Conservation (phyloP, 2,888 invertebrate species). For the Melanostoma mellinum region DNA sequence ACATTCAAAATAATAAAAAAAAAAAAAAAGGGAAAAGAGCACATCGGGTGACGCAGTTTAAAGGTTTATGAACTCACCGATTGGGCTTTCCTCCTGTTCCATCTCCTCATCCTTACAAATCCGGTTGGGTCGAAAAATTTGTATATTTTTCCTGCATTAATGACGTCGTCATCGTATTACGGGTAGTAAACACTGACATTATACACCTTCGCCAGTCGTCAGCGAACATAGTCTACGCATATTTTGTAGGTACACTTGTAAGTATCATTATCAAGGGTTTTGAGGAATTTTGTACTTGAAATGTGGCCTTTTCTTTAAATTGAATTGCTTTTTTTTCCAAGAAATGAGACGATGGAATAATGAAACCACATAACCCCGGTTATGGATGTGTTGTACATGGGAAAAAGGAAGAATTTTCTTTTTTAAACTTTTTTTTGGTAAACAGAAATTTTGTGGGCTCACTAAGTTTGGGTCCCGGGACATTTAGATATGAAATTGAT, state of each 20-base stretch:
- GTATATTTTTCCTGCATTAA: constrained; percentile 20
- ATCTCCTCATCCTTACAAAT: neutral
- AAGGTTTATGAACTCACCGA: too few relatives aligned
- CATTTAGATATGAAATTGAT: too few relatives aligned
- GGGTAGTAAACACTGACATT: constrained; percentile 38
- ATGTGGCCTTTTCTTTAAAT: neutral
- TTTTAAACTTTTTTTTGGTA: too few relatives aligned
- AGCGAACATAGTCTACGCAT: constrained; percentile 26
- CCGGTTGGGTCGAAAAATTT: constrained; percentile 25
- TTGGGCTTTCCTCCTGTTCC: neutral
- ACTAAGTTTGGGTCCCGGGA: too few relatives aligned
- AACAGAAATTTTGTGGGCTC: too few relatives aligned
- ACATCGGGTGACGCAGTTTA: neutral
- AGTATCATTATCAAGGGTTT: constrained; percentile 23
- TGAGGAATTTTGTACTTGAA: constrained; percentile 6
- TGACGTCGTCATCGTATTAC: constrained; percentile 31
- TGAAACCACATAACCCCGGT: too few relatives aligned
- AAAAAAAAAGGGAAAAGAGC: neutral
- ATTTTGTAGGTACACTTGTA: constrained; percentile 8
- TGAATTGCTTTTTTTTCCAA: too few relatives aligned
- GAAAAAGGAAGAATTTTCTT: too few relatives aligned
- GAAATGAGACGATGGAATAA: too few relatives aligned
- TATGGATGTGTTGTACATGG: too few relatives aligned
- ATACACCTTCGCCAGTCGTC: constrained; percentile 21
- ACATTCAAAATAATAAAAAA: too few relatives aligned